Evolutionary conservation across 1,140 invertebrate genomes (phyloP).

Genomic region (Sitobion miscanthi): DNA sequence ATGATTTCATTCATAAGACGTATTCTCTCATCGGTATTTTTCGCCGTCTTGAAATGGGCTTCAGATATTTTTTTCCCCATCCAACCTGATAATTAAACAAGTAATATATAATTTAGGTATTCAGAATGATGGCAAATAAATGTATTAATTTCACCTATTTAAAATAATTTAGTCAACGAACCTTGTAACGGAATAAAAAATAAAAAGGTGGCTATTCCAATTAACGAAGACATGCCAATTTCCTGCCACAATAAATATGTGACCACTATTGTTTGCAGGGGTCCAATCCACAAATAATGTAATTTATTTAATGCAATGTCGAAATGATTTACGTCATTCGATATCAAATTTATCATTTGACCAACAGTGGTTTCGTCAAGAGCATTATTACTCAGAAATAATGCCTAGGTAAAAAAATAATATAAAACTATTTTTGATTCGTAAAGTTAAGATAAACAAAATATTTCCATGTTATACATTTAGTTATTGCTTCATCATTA

Average conservation of each 20-base stretch:
- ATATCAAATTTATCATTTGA: constrained; percentile 90
- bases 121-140: neutral
- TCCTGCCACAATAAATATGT: constrained; percentile 78
- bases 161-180: constrained; percentile 61
- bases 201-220: constrained; percentile 79
- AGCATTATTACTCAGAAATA: constrained; percentile 72
- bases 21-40: constrained; percentile 82
- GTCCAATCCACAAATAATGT: constrained; percentile 82
- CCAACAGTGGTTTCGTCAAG: constrained; percentile 80
- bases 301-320: constrained; percentile 73
- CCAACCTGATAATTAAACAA: constrained; percentile 76
- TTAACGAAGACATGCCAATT: constrained; percentile 76
- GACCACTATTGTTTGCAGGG: constrained; percentile 78
- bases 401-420: constrained; percentile 63
- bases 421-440: too few relatives aligned
- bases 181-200: constrained; percentile 85
- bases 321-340: constrained; percentile 83
- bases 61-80: constrained; percentile 75
- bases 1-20: constrained; percentile 91
- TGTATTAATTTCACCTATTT: neutral
- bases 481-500: too few relatives aligned
- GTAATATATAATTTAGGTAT: constrained; percentile 75
- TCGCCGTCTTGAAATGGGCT: constrained; percentile 71
- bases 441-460: too few relatives aligned
- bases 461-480: too few relatives aligned